phyloP scores from a whole-genome alignment of 2,113 vertebrate species.

The Upupa epops region DNA sequence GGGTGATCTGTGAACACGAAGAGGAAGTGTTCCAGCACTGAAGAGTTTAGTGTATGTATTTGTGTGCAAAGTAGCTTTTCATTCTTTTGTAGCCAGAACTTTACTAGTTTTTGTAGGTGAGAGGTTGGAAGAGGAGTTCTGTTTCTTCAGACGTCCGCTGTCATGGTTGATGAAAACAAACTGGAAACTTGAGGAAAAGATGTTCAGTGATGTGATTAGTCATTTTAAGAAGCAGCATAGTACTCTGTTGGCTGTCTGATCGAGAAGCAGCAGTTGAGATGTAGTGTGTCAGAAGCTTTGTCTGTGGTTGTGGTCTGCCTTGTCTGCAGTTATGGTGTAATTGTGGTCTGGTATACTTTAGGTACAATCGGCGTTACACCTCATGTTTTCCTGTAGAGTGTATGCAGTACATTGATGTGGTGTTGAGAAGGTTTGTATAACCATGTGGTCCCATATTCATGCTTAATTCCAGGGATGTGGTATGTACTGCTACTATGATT shows the following conservation, averaged over 20 bases:
- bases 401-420: not conserved
- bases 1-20: not conserved
- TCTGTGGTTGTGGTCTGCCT: not conserved
- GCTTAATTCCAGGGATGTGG: not conserved
- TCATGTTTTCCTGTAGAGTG: not conserved
- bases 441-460: not conserved
- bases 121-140: not conserved
- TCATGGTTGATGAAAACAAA: not conserved
- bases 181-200: not conserved
- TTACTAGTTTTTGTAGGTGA: not conserved
- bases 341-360: not conserved
- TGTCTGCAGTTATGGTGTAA: no score
- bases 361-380: not conserved
- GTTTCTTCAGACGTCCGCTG: not conserved
- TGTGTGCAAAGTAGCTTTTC: not conserved
- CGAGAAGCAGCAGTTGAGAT: not conserved
- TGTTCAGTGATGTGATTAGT: not conserved
- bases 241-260: not conserved
- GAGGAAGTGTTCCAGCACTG: not conserved
- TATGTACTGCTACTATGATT: not conserved
- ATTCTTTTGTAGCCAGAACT: not conserved
- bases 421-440: not conserved
- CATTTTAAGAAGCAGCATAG: rapidly evolving
- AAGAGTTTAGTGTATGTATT: not conserved
- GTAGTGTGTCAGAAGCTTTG: not conserved